Evolutionary conservation across 2,888 invertebrate genomes (phyloP).

Genomic region (Cryptus armator): DNA sequence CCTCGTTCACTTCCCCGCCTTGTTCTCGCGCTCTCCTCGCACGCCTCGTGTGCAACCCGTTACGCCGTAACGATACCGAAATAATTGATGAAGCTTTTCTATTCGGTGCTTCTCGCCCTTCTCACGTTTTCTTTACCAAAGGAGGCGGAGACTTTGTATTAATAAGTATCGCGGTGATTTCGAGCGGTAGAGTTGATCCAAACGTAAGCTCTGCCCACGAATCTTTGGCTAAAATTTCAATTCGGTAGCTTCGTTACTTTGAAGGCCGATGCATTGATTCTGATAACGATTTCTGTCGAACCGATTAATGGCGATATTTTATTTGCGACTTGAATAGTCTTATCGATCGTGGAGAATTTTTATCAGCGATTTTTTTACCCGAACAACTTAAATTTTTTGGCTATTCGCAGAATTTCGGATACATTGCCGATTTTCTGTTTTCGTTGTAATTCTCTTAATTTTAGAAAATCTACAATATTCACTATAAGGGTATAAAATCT

Average conservation of each 20-base stretch:
- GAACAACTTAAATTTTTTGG: no score
- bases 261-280: background rate
- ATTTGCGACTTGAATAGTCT: no score
- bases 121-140: background rate
- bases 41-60: slow-evolving; percentile 28
- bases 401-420: no score
- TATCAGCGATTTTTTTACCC: no score
- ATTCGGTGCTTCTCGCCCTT: slow-evolving; percentile 7
- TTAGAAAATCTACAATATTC: no score
- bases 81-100: slow-evolving; percentile 64
- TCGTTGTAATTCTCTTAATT: no score
- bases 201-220: background rate
- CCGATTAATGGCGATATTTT: background rate
- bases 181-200: background rate
- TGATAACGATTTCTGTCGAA: background rate
- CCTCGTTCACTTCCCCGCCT: slow-evolving; percentile 47
- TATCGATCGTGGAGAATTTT: no score
- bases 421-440: no score
- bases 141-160: background rate
- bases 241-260: background rate
- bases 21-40: slow-evolving; percentile 10
- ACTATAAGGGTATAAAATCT: no score
- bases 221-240: background rate
- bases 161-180: background rate
- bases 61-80: slow-evolving; percentile 49